Conservation (phyloP, 2,797 vertebrate species). For the Petrocephalus schoutedeni region DNA sequence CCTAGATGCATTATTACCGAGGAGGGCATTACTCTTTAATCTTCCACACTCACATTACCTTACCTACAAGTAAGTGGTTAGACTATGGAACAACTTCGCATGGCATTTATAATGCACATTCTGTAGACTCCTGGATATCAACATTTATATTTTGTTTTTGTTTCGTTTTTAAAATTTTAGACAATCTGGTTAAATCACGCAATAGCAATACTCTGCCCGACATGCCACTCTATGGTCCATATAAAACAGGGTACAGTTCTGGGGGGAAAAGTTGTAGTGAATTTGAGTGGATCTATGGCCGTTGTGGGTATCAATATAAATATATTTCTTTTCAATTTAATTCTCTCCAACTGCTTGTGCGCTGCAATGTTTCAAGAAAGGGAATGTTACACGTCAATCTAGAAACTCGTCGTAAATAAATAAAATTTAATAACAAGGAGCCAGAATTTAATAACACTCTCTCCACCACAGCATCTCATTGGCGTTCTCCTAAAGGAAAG, state of each 20-base stretch:
- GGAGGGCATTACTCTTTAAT: background rate
- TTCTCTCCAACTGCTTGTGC: background rate
- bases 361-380: background rate
- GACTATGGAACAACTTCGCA: background rate
- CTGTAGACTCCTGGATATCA: background rate
- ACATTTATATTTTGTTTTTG: background rate
- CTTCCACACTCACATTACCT: background rate
- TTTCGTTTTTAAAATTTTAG: background rate
- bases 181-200: background rate
- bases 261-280: background rate
- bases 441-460: background rate
- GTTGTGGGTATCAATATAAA: background rate
- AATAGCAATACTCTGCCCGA: background rate
- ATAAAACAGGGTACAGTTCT: background rate
- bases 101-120: background rate
- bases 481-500: background rate
- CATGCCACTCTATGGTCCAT: background rate
- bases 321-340: background rate
- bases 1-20: background rate
- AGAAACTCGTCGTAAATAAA: background rate
- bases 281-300: background rate
- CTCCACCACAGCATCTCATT: background rate
- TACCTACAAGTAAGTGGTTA: background rate
- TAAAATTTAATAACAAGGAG: background rate
- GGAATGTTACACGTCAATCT: background rate